Evolutionary conservation across 2,888 invertebrate genomes (phyloP).

Genomic region (Thelaira solivaga): DNA sequence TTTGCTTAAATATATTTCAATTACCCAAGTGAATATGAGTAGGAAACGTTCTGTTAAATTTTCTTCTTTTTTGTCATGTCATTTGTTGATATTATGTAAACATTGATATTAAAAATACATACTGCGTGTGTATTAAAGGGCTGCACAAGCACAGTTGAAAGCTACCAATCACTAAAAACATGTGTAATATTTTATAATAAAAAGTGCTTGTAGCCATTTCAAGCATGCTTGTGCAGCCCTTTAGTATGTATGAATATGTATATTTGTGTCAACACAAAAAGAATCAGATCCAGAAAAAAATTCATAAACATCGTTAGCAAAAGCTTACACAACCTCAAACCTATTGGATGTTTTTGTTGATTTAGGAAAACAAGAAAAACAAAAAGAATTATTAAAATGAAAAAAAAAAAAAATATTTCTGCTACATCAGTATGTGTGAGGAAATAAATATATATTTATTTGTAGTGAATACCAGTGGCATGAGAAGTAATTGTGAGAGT

Average conservation of each 20-base stretch:
- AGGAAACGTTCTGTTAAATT: neutral
- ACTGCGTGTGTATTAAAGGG: too few relatives aligned
- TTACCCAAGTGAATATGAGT: neutral
- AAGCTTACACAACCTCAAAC: constrained; percentile 30
- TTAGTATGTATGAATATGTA: too few relatives aligned
- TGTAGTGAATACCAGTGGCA: too few relatives aligned
- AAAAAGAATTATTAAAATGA: too few relatives aligned
- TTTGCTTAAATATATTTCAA: neutral
- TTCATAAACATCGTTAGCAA: constrained; percentile 48
- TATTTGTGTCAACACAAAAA: neutral
- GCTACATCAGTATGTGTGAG: constrained; percentile 8
- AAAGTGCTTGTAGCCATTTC: too few relatives aligned
- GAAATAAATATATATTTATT: neutral
- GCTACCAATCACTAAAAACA: constrained; percentile 3
- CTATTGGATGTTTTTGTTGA: neutral
- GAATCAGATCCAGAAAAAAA: constrained; percentile 15
- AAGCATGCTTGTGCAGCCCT: too few relatives aligned
- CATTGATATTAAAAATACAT: constrained; percentile 8
- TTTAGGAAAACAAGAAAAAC: too few relatives aligned
- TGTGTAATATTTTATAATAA: too few relatives aligned
- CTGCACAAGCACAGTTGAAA: too few relatives aligned
- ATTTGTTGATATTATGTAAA: constrained; percentile 44
- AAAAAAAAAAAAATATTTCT: neutral
- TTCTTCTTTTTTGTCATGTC: neutral
- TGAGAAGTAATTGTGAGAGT: constrained; percentile 9